phyloP scores from a whole-genome alignment of 2,888 invertebrate species.

The Lottia scabra region DNA sequence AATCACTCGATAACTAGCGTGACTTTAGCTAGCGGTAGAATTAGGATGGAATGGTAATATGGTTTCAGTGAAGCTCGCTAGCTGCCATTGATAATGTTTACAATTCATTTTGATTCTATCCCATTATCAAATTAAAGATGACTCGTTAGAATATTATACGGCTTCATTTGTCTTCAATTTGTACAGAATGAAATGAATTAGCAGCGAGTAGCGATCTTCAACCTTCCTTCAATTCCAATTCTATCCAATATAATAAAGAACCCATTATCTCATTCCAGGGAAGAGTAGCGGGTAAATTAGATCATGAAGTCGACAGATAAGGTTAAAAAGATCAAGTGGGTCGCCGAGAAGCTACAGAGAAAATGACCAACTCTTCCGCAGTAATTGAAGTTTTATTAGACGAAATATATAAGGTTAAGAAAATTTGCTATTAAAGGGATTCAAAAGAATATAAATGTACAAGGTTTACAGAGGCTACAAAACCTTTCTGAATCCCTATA shows the following conservation, averaged over 20 bases:
- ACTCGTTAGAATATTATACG: constrained; percentile 15
- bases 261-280: constrained; percentile 14
- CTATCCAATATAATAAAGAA: constrained; percentile 21
- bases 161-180: constrained; percentile 2
- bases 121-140: constrained; percentile 16
- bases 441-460: too few relatives aligned
- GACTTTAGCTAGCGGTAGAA: not conserved
- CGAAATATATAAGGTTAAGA: too few relatives aligned
- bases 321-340: constrained; percentile 17
- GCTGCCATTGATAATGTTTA: constrained; percentile 6
- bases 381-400: not conserved
- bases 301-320: constrained; percentile 12
- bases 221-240: constrained; percentile 11
- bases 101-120: constrained; percentile 17
- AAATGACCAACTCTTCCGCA: not conserved
- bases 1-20: not conserved
- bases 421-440: too few relatives aligned
- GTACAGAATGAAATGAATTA: not conserved
- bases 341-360: not conserved
- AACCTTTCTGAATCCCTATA: too few relatives aligned
- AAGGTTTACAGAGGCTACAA: too few relatives aligned
- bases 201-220: not conserved
- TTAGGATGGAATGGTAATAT: too few relatives aligned
- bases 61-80: too few relatives aligned
- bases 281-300: constrained; percentile 11